Conservation (phyloP, 2,888 invertebrate genomes). For the Andrena minutula region DNA sequence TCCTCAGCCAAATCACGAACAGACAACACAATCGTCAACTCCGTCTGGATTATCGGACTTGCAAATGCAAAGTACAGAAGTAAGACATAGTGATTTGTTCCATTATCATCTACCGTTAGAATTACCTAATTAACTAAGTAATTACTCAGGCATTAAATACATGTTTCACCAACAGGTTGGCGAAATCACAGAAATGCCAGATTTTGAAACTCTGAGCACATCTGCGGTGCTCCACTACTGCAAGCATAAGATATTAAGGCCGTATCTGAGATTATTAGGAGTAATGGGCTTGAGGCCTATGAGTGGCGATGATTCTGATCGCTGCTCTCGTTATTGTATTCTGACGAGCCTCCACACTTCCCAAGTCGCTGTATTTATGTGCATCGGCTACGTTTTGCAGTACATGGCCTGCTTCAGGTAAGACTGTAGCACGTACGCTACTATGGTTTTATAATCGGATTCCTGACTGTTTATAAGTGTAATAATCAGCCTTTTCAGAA, state of each 20-base stretch:
- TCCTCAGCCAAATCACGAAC: constrained; percentile 72
- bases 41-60: constrained; percentile 80
- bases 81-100: constrained; percentile 57
- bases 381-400: constrained; percentile 91
- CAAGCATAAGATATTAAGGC: constrained; percentile 92
- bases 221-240: constrained; percentile 93
- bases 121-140: too few species aligned
- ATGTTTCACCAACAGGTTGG: constrained; percentile 86
- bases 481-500: constrained; percentile 84
- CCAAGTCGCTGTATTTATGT: constrained; percentile 89
- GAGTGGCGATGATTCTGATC: constrained; percentile 87
- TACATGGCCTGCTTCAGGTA: constrained; percentile 93
- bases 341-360: constrained; percentile 90
- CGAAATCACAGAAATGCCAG: constrained; percentile 89
- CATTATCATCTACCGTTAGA: not conserved
- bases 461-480: not conserved
- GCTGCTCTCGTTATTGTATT: constrained; percentile 87
- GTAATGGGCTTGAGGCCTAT: constrained; percentile 92
- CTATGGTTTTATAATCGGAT: not conserved
- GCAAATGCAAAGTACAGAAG: constrained; percentile 82
- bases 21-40: constrained; percentile 71
- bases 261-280: constrained; percentile 91
- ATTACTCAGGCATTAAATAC: too few species aligned
- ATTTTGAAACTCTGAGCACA: constrained; percentile 89
- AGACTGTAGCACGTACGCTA: not conserved